Conservation (phyloP, 2,888 invertebrate species). For the Isoperla grammatica region DNA sequence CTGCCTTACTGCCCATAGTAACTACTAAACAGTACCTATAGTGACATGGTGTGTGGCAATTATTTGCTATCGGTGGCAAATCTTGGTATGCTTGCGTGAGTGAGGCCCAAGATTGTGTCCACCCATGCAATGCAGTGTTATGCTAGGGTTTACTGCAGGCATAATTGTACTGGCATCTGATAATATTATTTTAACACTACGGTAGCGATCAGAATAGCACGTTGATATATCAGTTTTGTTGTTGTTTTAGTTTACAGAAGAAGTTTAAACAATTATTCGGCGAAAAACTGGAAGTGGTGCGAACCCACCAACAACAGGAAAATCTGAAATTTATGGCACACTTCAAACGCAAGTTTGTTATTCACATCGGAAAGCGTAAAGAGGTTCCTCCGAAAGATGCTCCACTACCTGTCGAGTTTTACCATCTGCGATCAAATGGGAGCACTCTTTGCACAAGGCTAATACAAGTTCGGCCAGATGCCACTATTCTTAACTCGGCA, state of each 20-base stretch:
- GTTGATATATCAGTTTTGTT: no score
- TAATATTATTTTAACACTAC: no score
- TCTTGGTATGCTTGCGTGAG: no score
- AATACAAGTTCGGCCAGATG: slow-evolving; percentile 84
- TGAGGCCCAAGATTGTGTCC: no score
- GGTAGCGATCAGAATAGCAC: no score
- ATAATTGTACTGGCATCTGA: no score
- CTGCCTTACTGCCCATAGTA: no score
- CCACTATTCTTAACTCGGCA: slow-evolving; percentile 80
- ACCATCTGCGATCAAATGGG: slow-evolving; percentile 93
- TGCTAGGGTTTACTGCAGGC: no score
- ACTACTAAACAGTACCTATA: no score
- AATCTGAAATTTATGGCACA: slow-evolving; percentile 97
- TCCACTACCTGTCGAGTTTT: slow-evolving; percentile 74
- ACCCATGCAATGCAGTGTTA: no score
- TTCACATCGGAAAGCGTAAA: slow-evolving; percentile 79
- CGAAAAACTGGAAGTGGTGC: slow-evolving; percentile 87
- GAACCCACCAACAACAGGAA: slow-evolving; percentile 98
- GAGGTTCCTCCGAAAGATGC: slow-evolving; percentile 40
- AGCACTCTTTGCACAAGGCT: slow-evolving; percentile 88
- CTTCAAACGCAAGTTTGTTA: slow-evolving; percentile 90
- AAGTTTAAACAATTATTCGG: slow-evolving; percentile 85
- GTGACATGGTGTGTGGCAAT: no score
- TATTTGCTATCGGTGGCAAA: no score
- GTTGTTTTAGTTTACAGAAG: slow-evolving; percentile 61